Evolutionary conservation across 2,113 vertebrate genomes (phyloP), one percentile per base, ranked within the genome.

Genomic region (Pomatostomus ruficeps): DNA sequence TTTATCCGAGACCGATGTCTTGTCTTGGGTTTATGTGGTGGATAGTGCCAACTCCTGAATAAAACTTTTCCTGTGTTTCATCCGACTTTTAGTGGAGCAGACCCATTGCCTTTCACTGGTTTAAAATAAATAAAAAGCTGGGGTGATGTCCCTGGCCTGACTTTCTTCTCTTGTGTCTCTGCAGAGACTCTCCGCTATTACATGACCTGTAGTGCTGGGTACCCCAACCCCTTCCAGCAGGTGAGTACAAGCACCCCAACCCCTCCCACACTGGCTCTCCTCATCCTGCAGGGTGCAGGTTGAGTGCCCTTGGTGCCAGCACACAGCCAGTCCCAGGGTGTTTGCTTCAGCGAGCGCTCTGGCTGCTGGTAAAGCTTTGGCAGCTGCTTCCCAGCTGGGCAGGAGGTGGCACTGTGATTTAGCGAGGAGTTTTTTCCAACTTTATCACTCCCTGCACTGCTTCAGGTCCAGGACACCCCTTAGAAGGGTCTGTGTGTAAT

Each of bases 171-270:
- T 61, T 77, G 48, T 96, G 45, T 94, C 80, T 92, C 66, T 15
- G 2, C 97, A 99, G 99, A 99, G 65, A 99, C 98, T 73, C 97
- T 99, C 76, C 98, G 98, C 89, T 99, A 99, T 97, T 99, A 99
- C 95, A 98, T 99, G 28, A 97, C 96, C 80, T 99, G 99, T 90
- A 98, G 96, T 33, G 86, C 98, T 91, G 98, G 97, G 3, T 98
- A 98, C 77, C 85, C 97, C 88, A 99, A 99, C 97, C 99, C 99
- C 63, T 99, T 99, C 96, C 99, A 99, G 97, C 99, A 99, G 99
- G 99, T 99, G 97, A 94, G 98, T 97, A 28, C 46, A 1, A 33
- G 40, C 88, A 26, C 70, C 46, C 24, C 2, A 2, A 3, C 12
- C 36, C 51, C 78, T 46, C 49, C 67, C 46, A 46, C 2, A 49